Evolutionary conservation across 2,113 vertebrate genomes (phyloP), one percentile per base, ranked within the genome.

Genomic region (Platysternon megacephalum): DNA sequence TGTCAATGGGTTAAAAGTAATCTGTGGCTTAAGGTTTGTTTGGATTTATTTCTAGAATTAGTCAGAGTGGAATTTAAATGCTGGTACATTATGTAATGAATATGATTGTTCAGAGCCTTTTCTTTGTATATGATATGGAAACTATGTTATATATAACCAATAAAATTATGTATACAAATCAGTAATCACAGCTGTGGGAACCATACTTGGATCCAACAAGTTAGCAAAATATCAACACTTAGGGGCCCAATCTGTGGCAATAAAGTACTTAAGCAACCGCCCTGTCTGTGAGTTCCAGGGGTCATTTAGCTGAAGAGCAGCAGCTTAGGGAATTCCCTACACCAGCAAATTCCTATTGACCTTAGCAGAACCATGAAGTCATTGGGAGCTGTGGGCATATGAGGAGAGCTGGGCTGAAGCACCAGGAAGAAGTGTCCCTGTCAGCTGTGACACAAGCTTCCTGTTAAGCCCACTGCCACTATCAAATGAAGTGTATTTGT

Each of bases 401-500:
- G 0, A 76, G 46, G 22, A 72, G 53, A 72, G 65, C 29, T 11
- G 53, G 5, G 29, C 6, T 1, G 1, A 29, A 22, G 49, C 44
- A 28, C 1, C n/a, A 1, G 52, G 56, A 3, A 61, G 29, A 32
- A 0, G 0, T 0, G 10, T 24, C 51, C 16, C 10, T 28, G 82
- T 10, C 49, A n/a, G 48, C 49, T n/a, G 32, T 24, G 79, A 22
- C 10, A 3, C 35, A n/a, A 51, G 9, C 48, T 42, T 8, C n/a
- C 3, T 55, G 39, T 55, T n/a, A 42, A 42, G n/a, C 8, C 8
- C 26, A 8, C 35, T 55, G n/a, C 6, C 7, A 39, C n/a, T 7
- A 8, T 26, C 21, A 55, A 32, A 32, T 35, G 29, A 61, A 32
- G 58, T 61, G 58, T 61, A 61, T 35, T 35, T 61, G 58, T 35